These are phyloP conservation scores for Chionis minor DNA, from an alignment of 2,113 vertebrate genomes.

Conservation along the genomic window DNA sequence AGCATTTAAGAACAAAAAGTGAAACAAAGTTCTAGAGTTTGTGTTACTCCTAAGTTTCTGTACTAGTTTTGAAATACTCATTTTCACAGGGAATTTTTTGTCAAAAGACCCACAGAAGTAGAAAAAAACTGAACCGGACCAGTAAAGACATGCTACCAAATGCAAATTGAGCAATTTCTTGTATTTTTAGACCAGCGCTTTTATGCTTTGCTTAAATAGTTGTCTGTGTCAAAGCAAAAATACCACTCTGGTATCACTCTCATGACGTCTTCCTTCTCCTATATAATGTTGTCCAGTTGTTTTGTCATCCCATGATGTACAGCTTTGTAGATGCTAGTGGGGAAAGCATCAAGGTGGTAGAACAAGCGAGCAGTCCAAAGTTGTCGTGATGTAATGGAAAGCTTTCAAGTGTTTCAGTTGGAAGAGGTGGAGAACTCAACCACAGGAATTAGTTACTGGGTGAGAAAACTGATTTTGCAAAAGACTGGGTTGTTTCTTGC, in stretches of 20 bases:
- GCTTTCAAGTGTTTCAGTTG: not conserved
- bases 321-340: not conserved
- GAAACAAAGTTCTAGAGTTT: not conserved
- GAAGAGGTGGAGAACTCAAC: not conserved
- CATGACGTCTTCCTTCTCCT: not conserved
- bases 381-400: not conserved
- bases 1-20: not conserved
- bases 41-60: not conserved
- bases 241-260: not conserved
- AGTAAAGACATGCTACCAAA: not conserved
- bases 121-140: not conserved
- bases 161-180: not conserved
- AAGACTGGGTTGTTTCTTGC: not conserved
- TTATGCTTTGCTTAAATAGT: not conserved
- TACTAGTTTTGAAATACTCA: not conserved
- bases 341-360: not conserved
- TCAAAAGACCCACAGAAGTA: not conserved
- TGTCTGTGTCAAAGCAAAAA: not conserved
- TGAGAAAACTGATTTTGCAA: not conserved
- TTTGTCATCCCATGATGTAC: not conserved
- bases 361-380: not conserved
- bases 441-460: not conserved
- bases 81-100: not conserved
- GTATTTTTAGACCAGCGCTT: not conserved
- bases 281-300: not conserved